Evolutionary conservation across 2,113 vertebrate species (phyloP).

Genomic region (Odobenus rosmarus): DNA sequence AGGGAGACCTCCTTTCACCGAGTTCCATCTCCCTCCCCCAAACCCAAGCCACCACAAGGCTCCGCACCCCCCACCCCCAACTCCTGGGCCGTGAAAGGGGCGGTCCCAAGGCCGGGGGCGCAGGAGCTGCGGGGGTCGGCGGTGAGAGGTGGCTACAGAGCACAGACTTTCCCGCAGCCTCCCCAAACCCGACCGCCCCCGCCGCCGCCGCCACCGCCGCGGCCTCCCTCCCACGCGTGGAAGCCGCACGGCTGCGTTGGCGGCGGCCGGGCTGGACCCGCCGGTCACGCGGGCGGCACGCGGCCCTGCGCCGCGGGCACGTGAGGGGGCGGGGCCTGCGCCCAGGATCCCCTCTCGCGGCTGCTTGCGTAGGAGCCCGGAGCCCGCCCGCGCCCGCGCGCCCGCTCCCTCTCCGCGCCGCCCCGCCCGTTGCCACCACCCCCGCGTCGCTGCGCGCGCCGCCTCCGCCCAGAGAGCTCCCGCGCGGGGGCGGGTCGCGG

Average conservation of each 20-base stretch:
- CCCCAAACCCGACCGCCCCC: not conserved
- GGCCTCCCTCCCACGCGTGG: slow-evolving; percentile 47
- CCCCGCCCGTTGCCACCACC: not conserved
- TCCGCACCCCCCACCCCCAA: slow-evolving; percentile 47
- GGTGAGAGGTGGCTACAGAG: not conserved
- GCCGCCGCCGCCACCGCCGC: not conserved
- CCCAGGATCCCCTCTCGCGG: slow-evolving; percentile 79
- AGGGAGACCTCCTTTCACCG: not conserved
- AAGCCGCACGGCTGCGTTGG: not conserved
- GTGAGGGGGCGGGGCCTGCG: slow-evolving; percentile 75
- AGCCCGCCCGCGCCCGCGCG: not conserved
- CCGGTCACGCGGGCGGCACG: slow-evolving; percentile 65
- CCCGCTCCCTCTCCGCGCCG: not conserved
- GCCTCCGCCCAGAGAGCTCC: slow-evolving; percentile 31
- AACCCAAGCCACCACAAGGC: slow-evolving; percentile 73
- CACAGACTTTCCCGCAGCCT: rapidly evolving
- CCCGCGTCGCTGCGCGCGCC: slow-evolving; percentile 2
- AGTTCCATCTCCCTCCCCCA: slow-evolving; percentile 63
- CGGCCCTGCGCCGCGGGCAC: slow-evolving; percentile 65
- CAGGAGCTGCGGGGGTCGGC: too few relatives aligned
- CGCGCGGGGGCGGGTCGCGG: slow-evolving; percentile 29
- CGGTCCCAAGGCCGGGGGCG: not conserved
- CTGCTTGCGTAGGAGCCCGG: slow-evolving; percentile 68
- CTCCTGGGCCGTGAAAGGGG: rapidly evolving
- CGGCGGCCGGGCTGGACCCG: not conserved